Conservation (phyloP, 2,888 invertebrate genomes). For the Trichacis sp. region DNA sequence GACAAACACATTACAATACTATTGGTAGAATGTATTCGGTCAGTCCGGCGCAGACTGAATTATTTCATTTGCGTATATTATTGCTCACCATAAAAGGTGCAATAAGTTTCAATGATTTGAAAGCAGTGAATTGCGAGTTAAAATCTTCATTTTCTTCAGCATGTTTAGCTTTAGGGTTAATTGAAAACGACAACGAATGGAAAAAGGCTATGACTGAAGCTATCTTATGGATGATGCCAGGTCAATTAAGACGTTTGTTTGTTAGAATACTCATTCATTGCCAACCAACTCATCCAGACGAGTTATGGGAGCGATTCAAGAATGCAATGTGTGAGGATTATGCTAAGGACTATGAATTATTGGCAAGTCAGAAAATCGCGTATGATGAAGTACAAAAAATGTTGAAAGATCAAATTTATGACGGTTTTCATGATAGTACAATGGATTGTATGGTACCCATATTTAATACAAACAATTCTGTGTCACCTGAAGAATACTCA, state of each 20-base stretch:
- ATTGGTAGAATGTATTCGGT: too few species aligned
- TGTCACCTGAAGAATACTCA: constrained; percentile 8
- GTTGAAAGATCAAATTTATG: constrained; percentile 21
- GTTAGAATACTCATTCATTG: too few species aligned
- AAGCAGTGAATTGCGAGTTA: constrained; percentile 46
- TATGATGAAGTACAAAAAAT: constrained; percentile 29
- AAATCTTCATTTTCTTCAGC: constrained; percentile 34
- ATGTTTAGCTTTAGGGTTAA: constrained; percentile 23
- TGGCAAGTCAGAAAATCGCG: constrained; percentile 22
- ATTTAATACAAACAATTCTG: background rate
- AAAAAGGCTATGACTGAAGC: too few species aligned
- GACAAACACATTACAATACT: too few species aligned
- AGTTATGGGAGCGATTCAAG: constrained; percentile 43
- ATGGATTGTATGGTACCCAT: constrained; percentile 7
- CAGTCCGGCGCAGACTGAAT: too few species aligned
- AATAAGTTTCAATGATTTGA: constrained; percentile 45
- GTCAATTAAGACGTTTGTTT: constrained; percentile 53
- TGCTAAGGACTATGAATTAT: background rate
- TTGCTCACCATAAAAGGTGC: constrained; percentile 48
- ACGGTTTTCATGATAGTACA: constrained; percentile 17
- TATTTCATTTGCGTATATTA: too few species aligned
- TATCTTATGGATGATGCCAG: too few species aligned
- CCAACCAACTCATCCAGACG: too few species aligned
- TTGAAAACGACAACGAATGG: too few species aligned
- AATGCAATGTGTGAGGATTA: constrained; percentile 41